Conservation (phyloP, 2,888 invertebrate species). For the Epistrophella euchroma region DNA sequence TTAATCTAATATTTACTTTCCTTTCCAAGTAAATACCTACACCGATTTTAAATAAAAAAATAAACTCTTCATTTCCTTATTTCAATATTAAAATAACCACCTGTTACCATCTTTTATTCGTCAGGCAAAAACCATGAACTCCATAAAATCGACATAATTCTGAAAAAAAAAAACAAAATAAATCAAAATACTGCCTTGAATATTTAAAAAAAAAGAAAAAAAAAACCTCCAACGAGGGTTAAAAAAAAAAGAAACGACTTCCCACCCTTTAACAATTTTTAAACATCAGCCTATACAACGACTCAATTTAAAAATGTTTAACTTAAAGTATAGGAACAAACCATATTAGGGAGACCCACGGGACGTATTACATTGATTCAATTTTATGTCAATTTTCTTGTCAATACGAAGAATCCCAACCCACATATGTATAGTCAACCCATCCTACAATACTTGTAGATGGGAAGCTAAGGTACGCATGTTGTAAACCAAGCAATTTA, state of each 20-base stretch:
- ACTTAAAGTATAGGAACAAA: conserved; percentile 50
- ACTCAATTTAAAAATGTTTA: conserved; percentile 73
- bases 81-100: conserved; percentile 40
- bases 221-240: conserved; percentile 9
- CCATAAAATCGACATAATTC: conserved; percentile 35
- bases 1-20: background rate
- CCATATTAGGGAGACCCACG: conserved; percentile 78
- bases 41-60: background rate
- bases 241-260: conserved; percentile 2
- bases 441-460: conserved; percentile 7
- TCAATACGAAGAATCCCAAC: conserved; percentile 81
- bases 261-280: conserved; percentile 16
- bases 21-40: background rate
- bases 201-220: conserved; percentile 11
- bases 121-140: background rate
- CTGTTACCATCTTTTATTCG: conserved; percentile 44
- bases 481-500: conserved; percentile 64
- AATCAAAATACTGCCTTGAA: conserved; percentile 50
- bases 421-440: conserved; percentile 5
- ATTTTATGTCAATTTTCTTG: conserved; percentile 84
- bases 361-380: conserved; percentile 84
- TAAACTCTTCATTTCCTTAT: background rate
- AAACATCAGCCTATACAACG: conserved; percentile 27
- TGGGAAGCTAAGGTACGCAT: conserved; percentile 29
- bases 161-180: background rate